These are phyloP conservation scores for Mallateleia sp. DNA, from an alignment of 2,888 invertebrate species.

Conservation along the genomic window DNA sequence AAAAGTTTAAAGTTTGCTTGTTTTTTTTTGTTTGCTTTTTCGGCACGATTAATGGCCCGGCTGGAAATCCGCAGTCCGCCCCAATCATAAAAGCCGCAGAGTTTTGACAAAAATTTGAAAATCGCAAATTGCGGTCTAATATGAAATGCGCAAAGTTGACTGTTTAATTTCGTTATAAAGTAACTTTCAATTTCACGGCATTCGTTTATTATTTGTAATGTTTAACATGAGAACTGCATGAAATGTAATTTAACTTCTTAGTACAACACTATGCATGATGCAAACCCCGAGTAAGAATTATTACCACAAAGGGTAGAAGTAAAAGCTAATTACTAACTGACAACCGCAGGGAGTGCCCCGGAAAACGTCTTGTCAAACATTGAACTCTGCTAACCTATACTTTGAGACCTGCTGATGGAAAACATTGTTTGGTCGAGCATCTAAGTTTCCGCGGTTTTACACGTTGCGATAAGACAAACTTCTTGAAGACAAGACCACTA, in stretches of 20 bases:
- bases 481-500: conserved; percentile 73
- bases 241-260: conserved; percentile 71
- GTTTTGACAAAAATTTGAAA: no score
- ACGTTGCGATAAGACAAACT: conserved; percentile 76
- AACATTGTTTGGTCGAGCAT: conserved; percentile 78
- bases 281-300: conserved; percentile 74
- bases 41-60: no score
- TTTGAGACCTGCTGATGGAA: conserved; percentile 74
- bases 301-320: conserved; percentile 78
- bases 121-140: no score
- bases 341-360: conserved; percentile 80
- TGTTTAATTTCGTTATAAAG: conserved; percentile 37
- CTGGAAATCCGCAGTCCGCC: no score
- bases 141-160: conserved; percentile 35
- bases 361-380: conserved; percentile 83
- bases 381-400: conserved; percentile 78
- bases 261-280: conserved; percentile 63
- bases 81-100: no score
- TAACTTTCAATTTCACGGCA: conserved; percentile 46
- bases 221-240: conserved; percentile 66
- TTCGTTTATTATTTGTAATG: conserved; percentile 71
- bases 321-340: conserved; percentile 84
- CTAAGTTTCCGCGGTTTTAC: conserved; percentile 76
- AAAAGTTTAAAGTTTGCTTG: no score
- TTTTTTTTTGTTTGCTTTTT: no score